These are phyloP conservation scores for Poecilia latipinna DNA, from an alignment of 2,113 vertebrate species.

Conservation along the genomic window DNA sequence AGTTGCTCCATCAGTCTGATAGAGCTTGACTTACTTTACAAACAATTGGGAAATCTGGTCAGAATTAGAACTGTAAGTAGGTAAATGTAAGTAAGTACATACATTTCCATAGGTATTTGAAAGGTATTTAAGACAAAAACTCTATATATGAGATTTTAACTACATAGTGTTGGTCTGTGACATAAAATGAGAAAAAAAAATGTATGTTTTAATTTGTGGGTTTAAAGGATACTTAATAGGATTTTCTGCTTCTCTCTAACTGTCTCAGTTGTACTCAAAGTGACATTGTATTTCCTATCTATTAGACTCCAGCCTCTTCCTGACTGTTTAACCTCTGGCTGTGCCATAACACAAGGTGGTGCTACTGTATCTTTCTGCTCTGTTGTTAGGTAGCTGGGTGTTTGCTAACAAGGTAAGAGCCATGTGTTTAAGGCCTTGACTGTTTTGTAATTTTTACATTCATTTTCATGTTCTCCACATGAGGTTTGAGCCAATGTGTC, in stretches of 20 bases:
- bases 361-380: conserved; percentile 68
- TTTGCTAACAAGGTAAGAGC: conserved; percentile 40
- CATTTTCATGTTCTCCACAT: conserved; percentile 35
- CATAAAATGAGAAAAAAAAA: too few relatives aligned
- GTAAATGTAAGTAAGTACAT: background rate
- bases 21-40: background rate
- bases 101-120: background rate
- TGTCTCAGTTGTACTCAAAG: background rate
- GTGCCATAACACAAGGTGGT: conserved; percentile 74
- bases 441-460: conserved; percentile 47
- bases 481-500: conserved; percentile 27
- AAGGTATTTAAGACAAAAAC: too few relatives aligned
- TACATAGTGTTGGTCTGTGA: background rate
- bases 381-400: conserved; percentile 11
- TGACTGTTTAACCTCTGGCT: conserved; percentile 55
- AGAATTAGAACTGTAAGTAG: background rate
- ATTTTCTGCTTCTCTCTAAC: background rate
- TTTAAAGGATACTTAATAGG: too few relatives aligned
- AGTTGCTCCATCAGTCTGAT: background rate
- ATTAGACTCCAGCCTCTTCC: conserved; percentile 1
- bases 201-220: too few relatives aligned
- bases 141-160: too few relatives aligned
- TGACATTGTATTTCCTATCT: background rate
- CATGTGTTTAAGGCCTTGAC: conserved; percentile 47
- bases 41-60: background rate